Conservation (phyloP, 2,888 invertebrate genomes). For the Carterocephalus palaemon region DNA sequence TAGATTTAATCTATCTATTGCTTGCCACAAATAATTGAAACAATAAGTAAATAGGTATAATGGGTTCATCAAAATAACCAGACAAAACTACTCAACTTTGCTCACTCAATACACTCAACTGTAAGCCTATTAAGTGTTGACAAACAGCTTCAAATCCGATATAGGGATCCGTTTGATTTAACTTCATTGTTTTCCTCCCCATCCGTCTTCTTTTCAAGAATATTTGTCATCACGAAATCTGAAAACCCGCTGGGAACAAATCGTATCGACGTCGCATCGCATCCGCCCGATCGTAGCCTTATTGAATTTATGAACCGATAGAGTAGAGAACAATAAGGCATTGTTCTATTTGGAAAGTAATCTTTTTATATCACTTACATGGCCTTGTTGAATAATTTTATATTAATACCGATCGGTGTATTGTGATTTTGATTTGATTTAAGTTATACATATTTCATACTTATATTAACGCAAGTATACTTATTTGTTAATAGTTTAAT, state of each 20-base stretch:
- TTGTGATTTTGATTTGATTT: too few relatives aligned
- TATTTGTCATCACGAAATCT: slow-evolving; percentile 55
- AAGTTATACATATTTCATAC: too few relatives aligned
- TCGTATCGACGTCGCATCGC: slow-evolving; percentile 30
- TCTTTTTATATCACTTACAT: slow-evolving; percentile 43
- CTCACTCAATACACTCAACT: slow-evolving; percentile 35
- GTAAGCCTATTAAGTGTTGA: slow-evolving; percentile 31
- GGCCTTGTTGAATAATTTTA: slow-evolving; percentile 46
- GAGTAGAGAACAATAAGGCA: slow-evolving; percentile 62
- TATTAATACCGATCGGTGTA: slow-evolving; percentile 46
- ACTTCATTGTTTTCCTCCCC: slow-evolving; percentile 27
- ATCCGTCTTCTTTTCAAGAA: slow-evolving; percentile 47
- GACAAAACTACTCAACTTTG: not conserved
- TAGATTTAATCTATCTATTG: too few relatives aligned
- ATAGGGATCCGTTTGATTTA: slow-evolving; percentile 18
- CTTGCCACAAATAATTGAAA: too few relatives aligned
- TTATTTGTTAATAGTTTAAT: too few relatives aligned
- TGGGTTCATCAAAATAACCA: too few relatives aligned
- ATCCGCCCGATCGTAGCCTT: slow-evolving; percentile 30
- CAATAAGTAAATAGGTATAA: too few relatives aligned
- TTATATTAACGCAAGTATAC: too few relatives aligned
- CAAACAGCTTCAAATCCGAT: slow-evolving; percentile 33
- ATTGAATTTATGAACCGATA: slow-evolving; percentile 57
- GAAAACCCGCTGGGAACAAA: slow-evolving; percentile 36
- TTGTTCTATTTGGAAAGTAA: slow-evolving; percentile 53